These are phyloP conservation scores for Pangasius sanitwongsei DNA, from an alignment of 2,797 vertebrate species.

Conservation along the genomic window DNA sequence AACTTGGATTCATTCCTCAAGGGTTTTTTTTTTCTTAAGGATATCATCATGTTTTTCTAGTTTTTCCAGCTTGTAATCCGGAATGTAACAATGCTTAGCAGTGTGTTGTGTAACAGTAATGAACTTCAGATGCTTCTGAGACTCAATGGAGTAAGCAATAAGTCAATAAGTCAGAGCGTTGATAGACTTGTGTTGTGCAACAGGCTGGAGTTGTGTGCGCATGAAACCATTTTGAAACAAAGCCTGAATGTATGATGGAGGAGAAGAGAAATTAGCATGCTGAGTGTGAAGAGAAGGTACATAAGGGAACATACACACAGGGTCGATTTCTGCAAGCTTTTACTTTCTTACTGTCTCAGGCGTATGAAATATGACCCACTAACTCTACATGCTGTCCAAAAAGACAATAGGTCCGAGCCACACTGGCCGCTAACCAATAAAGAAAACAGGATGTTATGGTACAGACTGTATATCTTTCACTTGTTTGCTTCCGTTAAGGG, in stretches of 20 bases:
- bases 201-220: not conserved
- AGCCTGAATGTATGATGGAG: not conserved
- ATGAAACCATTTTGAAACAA: not conserved
- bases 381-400: slow-evolving; percentile 18
- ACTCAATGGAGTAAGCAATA: not conserved
- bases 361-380: slow-evolving; percentile 13
- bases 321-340: not conserved
- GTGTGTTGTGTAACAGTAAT: not conserved
- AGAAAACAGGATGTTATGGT: slow-evolving; percentile 39
- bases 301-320: not conserved
- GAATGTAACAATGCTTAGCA: no score
- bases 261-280: not conserved
- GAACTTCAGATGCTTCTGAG: not conserved
- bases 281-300: no score
- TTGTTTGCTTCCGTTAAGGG: slow-evolving; percentile 19
- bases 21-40: not conserved
- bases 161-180: no score
- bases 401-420: slow-evolving; percentile 27
- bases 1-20: not conserved
- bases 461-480: slow-evolving; percentile 1
- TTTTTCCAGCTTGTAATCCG: not conserved
- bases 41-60: no score
- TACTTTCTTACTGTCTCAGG: not conserved
- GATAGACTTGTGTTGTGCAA: not conserved
- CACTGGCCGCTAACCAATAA: not conserved